Percentiles rank a stretch among this genome's conserved stretches.
These are phyloP conservation scores for Salarias fasciatus DNA, from an alignment of 2,797 vertebrate species.

Conservation along the genomic window DNA sequence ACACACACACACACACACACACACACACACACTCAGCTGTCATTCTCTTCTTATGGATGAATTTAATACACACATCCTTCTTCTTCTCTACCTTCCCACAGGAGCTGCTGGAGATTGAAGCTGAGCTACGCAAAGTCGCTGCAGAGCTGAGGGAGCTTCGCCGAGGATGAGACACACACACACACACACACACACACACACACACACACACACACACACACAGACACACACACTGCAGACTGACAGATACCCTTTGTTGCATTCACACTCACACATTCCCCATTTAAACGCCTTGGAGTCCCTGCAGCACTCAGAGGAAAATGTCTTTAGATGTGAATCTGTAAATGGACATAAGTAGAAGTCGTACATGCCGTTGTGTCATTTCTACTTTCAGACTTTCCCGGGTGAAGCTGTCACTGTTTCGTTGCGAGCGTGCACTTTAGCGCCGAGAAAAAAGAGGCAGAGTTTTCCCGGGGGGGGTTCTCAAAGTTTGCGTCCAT, in stretches of 20 bases:
- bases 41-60: background rate
- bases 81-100: constrained; percentile 42
- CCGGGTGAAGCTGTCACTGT: constrained; percentile 10
- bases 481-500: constrained; percentile 21
- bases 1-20: too few species aligned
- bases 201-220: constrained; percentile 36
- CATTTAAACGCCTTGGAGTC: constrained; percentile 46
- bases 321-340: constrained; percentile 32
- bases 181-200: constrained; percentile 18
- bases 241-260: constrained; percentile 27
- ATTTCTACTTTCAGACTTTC: constrained; percentile 16
- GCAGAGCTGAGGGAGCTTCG: constrained; percentile 82
- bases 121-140: constrained; percentile 81
- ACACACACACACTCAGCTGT: too few species aligned
- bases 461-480: background rate
- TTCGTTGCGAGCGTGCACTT: constrained; percentile 7
- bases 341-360: constrained; percentile 36
- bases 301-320: constrained; percentile 42
- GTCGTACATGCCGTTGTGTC: constrained; percentile 33
- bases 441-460: background rate
- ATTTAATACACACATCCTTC: background rate
- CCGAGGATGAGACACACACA: constrained; percentile 69
- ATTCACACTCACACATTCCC: constrained; percentile 39
- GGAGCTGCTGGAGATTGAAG: constrained; percentile 83
- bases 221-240: too few species aligned